Conservation (phyloP, 1,140 invertebrate species). For the Calycopis cecrops region DNA sequence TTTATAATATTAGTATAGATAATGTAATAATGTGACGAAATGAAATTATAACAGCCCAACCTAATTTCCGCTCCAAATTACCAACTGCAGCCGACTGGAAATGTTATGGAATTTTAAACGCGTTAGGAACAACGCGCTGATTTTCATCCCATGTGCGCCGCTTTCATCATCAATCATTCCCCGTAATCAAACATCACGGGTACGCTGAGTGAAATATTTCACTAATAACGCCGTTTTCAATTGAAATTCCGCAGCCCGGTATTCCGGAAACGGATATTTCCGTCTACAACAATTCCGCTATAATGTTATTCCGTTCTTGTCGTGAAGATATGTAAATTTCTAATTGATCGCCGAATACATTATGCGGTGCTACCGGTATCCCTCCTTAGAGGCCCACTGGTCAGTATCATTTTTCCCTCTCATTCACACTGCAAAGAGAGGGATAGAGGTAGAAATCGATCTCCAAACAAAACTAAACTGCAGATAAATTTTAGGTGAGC, state of each 20-base stretch:
- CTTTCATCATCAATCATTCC: conserved; percentile 12
- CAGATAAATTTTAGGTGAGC: too few relatives aligned
- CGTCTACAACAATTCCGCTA: conserved; percentile 8
- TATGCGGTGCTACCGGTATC: neutral
- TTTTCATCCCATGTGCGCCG: neutral
- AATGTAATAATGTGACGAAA: too few relatives aligned
- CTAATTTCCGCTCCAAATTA: neutral
- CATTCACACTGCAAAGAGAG: too few relatives aligned
- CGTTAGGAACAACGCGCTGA: neutral
- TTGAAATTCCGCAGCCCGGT: neutral
- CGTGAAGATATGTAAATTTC: conserved; percentile 2
- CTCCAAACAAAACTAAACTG: too few relatives aligned
- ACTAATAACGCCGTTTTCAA: conserved; percentile 18
- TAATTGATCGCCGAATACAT: conserved; percentile 8
- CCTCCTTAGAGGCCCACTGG: too few relatives aligned
- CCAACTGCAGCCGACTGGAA: neutral
- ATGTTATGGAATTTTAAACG: conserved; percentile 11
- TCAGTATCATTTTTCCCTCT: too few relatives aligned
- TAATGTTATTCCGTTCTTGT: conserved; percentile 12
- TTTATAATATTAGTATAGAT: too few relatives aligned
- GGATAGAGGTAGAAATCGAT: too few relatives aligned
- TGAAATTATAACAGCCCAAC: neutral
- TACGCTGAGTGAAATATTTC: conserved; percentile 17
- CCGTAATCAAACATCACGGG: conserved; percentile 7
- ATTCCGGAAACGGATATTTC: conserved; percentile 1